phyloP scores from a whole-genome alignment of 2,888 invertebrate genomes.

The Melieria crassipennis region DNA sequence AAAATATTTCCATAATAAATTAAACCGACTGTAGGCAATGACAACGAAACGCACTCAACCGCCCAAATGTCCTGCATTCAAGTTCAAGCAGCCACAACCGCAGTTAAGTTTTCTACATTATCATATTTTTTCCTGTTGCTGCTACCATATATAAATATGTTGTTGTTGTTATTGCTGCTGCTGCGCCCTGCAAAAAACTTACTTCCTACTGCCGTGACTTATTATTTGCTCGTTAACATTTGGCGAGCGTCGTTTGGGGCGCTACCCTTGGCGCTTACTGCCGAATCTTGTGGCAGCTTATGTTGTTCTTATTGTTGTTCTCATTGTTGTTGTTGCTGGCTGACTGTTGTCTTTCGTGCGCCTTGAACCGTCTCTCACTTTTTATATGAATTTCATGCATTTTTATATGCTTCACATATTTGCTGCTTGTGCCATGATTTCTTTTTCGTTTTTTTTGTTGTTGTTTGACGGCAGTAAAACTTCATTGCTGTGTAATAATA shows the following conservation, averaged over 20 bases:
- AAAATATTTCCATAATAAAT: no score
- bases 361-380: neutral
- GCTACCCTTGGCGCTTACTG: neutral
- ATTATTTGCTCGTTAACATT: constrained; percentile 41
- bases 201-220: constrained; percentile 29
- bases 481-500: constrained; percentile 38
- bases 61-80: no score
- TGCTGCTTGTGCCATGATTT: neutral
- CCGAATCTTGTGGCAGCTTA: neutral
- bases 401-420: constrained; percentile 1
- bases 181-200: no score
- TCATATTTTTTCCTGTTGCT: no score
- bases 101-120: no score
- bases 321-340: neutral
- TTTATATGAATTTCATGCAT: neutral
- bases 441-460: neutral
- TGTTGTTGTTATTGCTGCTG: no score
- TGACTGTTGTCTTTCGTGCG: neutral
- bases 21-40: no score
- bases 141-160: no score
- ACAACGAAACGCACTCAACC: no score
- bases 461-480: neutral
- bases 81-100: no score
- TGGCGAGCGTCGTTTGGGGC: constrained; percentile 10
- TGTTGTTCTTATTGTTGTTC: neutral